Base-by-base conservation (phyloP, 2,888 invertebrate species). In the Catonia carolina region DNA sequence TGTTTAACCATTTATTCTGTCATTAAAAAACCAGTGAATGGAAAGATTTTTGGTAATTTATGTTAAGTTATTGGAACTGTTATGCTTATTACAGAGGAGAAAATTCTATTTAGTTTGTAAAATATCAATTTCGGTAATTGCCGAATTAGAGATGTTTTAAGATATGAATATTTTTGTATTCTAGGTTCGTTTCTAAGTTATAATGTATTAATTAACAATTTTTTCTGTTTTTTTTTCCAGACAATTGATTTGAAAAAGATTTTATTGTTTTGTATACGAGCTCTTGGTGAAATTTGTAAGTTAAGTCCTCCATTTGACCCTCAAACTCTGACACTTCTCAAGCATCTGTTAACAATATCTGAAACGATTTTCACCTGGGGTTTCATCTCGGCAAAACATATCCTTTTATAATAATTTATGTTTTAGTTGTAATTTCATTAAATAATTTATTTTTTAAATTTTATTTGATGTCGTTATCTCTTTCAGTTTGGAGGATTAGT, bases 361-460 rank as follows among this genome's bases (percentile, higher is more conserved):
- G 91, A 91, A 72, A 81, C 80, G 60, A 80, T 90, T 56, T 74
- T 93, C 48, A 83, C 83, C 42, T 93, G 93, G 93, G 85, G 85
- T 65, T 91, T 88, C 72, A 80, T 85, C 4, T 82, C 84, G 20
- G 78, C 81, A 50, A 72, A 68, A 61, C 66, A 75, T 77, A 78
- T 74, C 73, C 77, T 77, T 76, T 77, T 37, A 37, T 14, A 15
- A 6, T 15, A 37, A n/a, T 7, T 33, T 33, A 33, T 33, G 10
- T 33, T 33, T 33, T 10, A 10, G 7, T 7, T 10, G 10, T 10
- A 10, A 10, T 33, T 33, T 33, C 10, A 33, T 37, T 37, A 37
- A 47, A 20, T 20, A 47, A 17, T 15, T 37, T 53, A 20, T 39
- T 15, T 22, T 12, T 22, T 10, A n/a, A 41, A 41, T 10, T 12